Base-by-base conservation (phyloP, 2,797 vertebrate species). In the Spheniscus humboldti region DNA sequence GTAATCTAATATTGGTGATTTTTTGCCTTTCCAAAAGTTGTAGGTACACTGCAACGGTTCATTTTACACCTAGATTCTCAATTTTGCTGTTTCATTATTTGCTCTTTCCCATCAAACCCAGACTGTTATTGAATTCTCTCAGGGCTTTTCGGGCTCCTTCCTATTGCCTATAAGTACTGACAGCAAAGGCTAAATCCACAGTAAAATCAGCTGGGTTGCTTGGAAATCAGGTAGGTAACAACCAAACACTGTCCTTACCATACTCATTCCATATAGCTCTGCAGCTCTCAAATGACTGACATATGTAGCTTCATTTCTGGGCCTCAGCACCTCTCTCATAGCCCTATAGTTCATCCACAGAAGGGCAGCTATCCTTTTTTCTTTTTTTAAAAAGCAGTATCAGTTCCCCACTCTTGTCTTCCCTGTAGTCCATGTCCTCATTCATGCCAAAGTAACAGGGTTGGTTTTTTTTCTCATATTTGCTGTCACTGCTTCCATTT, bases 401-500 rank as follows among this genome's bases (percentile, higher is more conserved):
- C 85, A 78, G 2, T 16, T 88, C 18, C 30, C 24, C 11, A 18
- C 12, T 94, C 24, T 7, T 80, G 8, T 86, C 50, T 86, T 85
- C n/a, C 50, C 16, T 77, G 23, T 62, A 80, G 82, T 55, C 57
- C 18, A 7, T 67, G 45, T 74, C 68, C 69, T 92, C 60, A 86
- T 86, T 80, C 82, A 83, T 45, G 35, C 20, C 68, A 63, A 90
- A 96, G 37, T 60, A 86, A 76, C 18, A 85, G 45, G 57, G 14
- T 41, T 41, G 55, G 6, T 41, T 94, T 93, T 56, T 67, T 93
- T 89, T 93, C 86, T 86, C 72, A 78, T 62, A 57, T 91, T 89
- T 73, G 35, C 59, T 94, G 83, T 95, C 89, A 94, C 33, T 75
- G 57, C 86, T 91, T 96, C 92, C 72, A 94, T 90, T 95, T 95